These are phyloP conservation scores for Chionodraco myersi DNA, from an alignment of 2,113 vertebrate species.

Conservation along the genomic window DNA sequence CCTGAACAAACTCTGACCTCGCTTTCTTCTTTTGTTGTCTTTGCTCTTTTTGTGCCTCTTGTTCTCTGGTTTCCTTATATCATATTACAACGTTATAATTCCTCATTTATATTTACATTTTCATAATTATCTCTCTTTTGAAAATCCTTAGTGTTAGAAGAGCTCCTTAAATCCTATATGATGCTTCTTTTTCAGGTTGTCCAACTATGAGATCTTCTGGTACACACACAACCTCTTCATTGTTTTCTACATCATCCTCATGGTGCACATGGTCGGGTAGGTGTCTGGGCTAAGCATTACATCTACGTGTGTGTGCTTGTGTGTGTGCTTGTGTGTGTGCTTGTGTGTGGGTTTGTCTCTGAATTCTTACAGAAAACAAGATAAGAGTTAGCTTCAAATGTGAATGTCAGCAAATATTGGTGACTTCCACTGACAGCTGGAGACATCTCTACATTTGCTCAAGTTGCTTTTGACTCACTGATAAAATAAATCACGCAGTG, in stretches of 20 bases:
- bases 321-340: background rate
- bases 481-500: background rate
- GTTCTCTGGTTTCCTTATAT: background rate
- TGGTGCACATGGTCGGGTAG: slow-evolving; percentile 95
- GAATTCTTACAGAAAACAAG: background rate
- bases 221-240: slow-evolving; percentile 99
- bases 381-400: slow-evolving; percentile 11
- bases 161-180: background rate
- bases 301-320: slow-evolving; percentile 1
- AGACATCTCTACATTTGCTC: background rate
- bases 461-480: background rate
- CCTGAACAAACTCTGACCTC: slow-evolving; percentile 47
- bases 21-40: slow-evolving; percentile 34
- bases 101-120: background rate
- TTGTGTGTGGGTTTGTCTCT: background rate
- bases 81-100: background rate
- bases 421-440: background rate
- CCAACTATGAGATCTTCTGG: slow-evolving; percentile 98
- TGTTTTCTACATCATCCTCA: slow-evolving; percentile 93
- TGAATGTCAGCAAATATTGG: slow-evolving; percentile 12
- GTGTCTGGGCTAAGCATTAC: slow-evolving; percentile 46
- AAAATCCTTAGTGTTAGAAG: background rate
- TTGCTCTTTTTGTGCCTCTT: slow-evolving; percentile 1
- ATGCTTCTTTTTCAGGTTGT: slow-evolving; percentile 83
- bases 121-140: background rate